These are phyloP conservation scores for Oryzaephilus surinamensis DNA, from an alignment of 1,140 invertebrate species.

Conservation along the genomic window DNA sequence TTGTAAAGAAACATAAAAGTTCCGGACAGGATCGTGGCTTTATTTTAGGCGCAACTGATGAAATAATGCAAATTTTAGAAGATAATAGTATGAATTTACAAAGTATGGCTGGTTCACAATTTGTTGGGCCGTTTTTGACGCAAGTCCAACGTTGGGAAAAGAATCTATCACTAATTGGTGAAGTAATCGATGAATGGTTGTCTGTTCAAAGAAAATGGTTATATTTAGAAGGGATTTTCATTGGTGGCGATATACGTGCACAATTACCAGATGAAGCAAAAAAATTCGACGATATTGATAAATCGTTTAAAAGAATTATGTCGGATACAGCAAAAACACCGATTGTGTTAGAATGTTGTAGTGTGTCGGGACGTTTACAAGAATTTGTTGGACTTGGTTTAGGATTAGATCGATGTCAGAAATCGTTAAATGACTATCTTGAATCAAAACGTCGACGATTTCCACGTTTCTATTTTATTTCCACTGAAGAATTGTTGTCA, in stretches of 20 bases:
- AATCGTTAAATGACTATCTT: conserved; percentile 80
- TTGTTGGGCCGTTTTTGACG: conserved; percentile 73
- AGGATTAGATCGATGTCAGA: conserved; percentile 79
- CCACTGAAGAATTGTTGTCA: conserved; percentile 80
- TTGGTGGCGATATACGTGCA: conserved; percentile 69
- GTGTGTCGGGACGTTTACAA: conserved; percentile 54
- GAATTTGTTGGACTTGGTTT: conserved; percentile 63
- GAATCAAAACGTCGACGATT: conserved; percentile 78
- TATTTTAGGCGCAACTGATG: conserved; percentile 70
- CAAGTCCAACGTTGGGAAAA: conserved; percentile 78
- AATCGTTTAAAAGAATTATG: conserved; percentile 74
- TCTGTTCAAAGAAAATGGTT: conserved; percentile 79
- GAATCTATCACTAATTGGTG: conserved; percentile 54
- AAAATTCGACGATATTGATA: conserved; percentile 83
- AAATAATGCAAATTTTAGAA: conserved; percentile 69
- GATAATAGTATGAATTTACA: conserved; percentile 84
- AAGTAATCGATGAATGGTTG: conserved; percentile 80
- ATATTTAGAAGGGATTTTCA: conserved; percentile 81
- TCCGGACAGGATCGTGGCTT: conserved; percentile 48
- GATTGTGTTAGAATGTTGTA: conserved; percentile 67
- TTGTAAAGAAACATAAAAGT: conserved; percentile 53
- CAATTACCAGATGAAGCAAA: conserved; percentile 79
- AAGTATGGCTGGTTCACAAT: conserved; percentile 82
- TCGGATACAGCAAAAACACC: conserved; percentile 63
- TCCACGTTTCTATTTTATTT: conserved; percentile 86